Conservation (phyloP, 2,113 vertebrate genomes). For the Eolophus roseicapilla region DNA sequence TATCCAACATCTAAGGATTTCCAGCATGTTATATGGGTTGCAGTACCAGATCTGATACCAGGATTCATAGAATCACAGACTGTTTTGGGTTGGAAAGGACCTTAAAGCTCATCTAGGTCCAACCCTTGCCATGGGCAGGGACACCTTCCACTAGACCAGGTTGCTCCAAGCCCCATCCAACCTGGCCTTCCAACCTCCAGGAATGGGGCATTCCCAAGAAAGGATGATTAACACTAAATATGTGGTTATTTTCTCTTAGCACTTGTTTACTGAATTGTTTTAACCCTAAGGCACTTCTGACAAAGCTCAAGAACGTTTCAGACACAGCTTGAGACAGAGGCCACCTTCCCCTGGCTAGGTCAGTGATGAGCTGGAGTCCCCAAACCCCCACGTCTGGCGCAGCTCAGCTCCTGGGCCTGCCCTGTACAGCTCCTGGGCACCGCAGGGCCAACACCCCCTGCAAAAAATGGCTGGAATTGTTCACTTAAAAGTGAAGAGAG, state of each 20-base stretch:
- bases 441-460: too few species aligned
- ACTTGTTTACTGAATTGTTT: neutral
- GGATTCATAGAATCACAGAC: neutral
- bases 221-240: neutral
- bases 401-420: neutral
- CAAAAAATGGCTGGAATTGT: neutral
- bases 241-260: neutral
- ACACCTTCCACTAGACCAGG: neutral
- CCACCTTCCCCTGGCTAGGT: neutral
- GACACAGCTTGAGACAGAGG: neutral
- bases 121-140: neutral
- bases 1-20: neutral
- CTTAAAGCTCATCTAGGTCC: neutral
- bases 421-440: neutral
- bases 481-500: neutral
- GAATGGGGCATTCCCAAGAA: neutral
- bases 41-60: neutral
- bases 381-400: rapidly evolving
- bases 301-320: neutral
- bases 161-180: neutral
- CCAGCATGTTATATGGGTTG: neutral
- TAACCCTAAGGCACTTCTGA: neutral
- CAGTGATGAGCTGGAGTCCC: neutral
- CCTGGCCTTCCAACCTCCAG: neutral
- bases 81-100: neutral